Evolutionary conservation across 2,797 vertebrate genomes (phyloP).

Genomic region (Rhabdophis nuchalis): DNA sequence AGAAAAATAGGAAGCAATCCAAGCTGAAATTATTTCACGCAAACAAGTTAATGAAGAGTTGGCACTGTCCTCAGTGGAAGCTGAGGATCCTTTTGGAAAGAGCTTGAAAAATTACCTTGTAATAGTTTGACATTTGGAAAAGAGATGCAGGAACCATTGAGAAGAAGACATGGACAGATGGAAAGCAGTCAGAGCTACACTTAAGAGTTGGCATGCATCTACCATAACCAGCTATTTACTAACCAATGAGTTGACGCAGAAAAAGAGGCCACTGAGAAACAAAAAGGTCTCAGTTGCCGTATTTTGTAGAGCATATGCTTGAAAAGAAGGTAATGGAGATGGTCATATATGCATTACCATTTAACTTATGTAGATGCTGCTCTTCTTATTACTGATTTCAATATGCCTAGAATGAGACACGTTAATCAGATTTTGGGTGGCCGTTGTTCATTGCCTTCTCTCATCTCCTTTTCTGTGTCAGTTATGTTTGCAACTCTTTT

Average conservation of each 20-base stretch:
- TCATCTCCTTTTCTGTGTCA: neutral
- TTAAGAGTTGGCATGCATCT: neutral
- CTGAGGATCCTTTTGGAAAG: neutral
- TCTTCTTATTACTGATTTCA: neutral
- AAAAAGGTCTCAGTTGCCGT: neutral
- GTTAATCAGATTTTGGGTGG: neutral
- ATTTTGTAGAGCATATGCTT: neutral
- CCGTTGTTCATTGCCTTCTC: neutral
- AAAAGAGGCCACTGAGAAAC: neutral
- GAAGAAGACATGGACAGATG: neutral
- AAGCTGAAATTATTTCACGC: neutral
- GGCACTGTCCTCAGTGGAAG: neutral
- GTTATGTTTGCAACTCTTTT: neutral
- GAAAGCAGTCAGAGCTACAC: neutral
- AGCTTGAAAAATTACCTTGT: neutral
- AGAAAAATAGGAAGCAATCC: neutral
- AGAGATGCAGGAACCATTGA: neutral
- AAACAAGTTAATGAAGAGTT: neutral
- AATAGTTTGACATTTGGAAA: neutral
- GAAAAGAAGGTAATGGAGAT: neutral
- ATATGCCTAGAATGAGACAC: neutral
- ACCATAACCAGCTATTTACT: neutral
- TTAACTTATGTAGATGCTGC: neutral
- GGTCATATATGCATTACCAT: neutral
- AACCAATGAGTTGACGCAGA: neutral